A percentile compares a stretch with the other conserved stretches of the same genome.
These are phyloP conservation scores for Crotalus tigris DNA, from an alignment of 2,113 vertebrate species.

Conservation along the genomic window DNA sequence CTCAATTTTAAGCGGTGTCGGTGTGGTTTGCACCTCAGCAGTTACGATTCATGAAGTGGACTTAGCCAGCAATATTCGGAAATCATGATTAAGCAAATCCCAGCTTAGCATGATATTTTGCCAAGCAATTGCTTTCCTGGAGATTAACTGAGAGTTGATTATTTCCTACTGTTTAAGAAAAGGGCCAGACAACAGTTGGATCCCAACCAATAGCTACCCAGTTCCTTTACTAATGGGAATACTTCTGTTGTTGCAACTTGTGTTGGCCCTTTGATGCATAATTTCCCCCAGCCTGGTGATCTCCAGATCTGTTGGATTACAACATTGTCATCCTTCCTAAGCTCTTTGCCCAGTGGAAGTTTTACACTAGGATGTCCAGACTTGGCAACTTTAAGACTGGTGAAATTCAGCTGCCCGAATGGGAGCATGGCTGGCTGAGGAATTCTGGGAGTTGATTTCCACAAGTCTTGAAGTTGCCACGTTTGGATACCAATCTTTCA, in stretches of 20 bases:
- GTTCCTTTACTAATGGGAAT: background rate
- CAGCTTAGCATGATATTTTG: background rate
- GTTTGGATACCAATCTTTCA: background rate
- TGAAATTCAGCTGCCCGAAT: background rate
- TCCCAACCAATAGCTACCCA: too few species aligned
- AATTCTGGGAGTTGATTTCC: background rate
- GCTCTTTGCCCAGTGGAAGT: background rate
- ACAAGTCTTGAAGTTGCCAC: background rate
- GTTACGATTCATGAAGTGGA: background rate
- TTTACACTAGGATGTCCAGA: background rate
- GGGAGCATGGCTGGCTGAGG: background rate
- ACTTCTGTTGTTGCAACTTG: background rate
- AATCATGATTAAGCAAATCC: background rate
- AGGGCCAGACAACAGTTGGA: background rate
- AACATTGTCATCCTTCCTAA: background rate
- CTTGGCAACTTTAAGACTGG: background rate
- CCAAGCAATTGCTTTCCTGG: too few species aligned
- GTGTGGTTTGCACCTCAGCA: background rate
- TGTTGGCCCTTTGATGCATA: background rate
- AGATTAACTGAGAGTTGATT: background rate
- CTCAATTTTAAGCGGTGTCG: background rate
- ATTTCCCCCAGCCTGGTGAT: background rate
- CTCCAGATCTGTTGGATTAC: background rate
- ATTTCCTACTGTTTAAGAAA: background rate
- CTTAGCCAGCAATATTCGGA: background rate